Percentiles rank a stretch among this genome's conserved stretches.
These are phyloP conservation scores for Lagocephalus sceleratus DNA, from an alignment of 2,797 vertebrate genomes.

Conservation along the genomic window DNA sequence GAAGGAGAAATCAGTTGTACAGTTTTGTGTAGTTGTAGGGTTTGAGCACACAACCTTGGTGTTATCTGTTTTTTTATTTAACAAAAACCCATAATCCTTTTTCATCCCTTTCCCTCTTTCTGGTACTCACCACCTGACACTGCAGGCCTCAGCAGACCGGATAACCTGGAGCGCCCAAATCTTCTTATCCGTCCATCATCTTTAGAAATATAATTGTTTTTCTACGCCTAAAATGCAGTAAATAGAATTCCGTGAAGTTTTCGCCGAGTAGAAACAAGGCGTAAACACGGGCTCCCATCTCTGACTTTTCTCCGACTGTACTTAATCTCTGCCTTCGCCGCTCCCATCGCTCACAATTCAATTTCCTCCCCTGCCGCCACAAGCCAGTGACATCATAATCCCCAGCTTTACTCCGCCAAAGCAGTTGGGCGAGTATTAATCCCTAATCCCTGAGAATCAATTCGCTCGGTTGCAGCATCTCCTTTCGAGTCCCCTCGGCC, in stretches of 20 bases:
- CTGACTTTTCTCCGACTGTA: slow-evolving; percentile 43
- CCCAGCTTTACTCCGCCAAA: slow-evolving; percentile 78
- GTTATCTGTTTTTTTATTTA: neutral
- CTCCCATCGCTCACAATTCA: slow-evolving; percentile 65
- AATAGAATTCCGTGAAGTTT: slow-evolving; percentile 30
- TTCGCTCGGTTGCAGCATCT: slow-evolving; percentile 65
- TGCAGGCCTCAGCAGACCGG: slow-evolving; percentile 31
- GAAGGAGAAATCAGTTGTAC: no score
- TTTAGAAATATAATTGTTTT: neutral
- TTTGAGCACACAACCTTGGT: neutral
- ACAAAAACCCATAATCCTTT: no score
- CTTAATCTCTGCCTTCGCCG: slow-evolving; percentile 59
- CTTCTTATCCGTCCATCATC: slow-evolving; percentile 45
- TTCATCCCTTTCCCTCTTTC: slow-evolving; percentile 5
- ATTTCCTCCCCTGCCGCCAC: slow-evolving; percentile 66
- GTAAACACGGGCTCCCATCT: slow-evolving; percentile 46
- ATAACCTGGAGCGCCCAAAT: slow-evolving; percentile 51
- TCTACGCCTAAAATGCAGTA: slow-evolving; percentile 26
- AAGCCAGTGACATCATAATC: slow-evolving; percentile 81
- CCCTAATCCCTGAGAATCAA: slow-evolving; percentile 78
- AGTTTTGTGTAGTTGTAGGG: neutral
- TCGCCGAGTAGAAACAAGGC: slow-evolving; percentile 42
- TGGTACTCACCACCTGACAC: slow-evolving; percentile 66
- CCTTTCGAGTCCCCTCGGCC: neutral
- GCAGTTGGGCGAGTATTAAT: slow-evolving; percentile 68